Evolutionary conservation across 2,888 invertebrate genomes (phyloP).

Genomic region (Keiferia lycopersicella): DNA sequence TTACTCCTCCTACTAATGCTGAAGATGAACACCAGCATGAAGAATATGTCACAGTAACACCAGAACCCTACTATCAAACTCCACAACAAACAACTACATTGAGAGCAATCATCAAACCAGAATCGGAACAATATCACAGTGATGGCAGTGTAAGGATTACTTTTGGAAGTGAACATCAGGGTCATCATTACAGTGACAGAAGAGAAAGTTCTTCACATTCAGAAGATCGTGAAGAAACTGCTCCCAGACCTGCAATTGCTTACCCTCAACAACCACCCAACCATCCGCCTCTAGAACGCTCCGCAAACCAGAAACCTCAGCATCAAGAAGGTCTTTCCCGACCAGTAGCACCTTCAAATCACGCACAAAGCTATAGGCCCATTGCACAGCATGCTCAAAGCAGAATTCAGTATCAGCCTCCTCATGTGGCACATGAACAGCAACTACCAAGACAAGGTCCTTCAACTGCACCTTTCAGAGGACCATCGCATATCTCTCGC

Average conservation of each 20-base stretch:
- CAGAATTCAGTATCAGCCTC: conserved; percentile 73
- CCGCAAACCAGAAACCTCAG: conserved; percentile 22
- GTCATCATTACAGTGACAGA: conserved; percentile 68
- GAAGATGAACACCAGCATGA: conserved; percentile 83
- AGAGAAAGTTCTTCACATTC: conserved; percentile 55
- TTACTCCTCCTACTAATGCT: conserved; percentile 86
- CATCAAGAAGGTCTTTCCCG: conserved; percentile 30
- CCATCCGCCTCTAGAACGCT: conserved; percentile 33
- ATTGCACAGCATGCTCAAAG: conserved; percentile 65
- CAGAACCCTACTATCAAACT: conserved; percentile 67
- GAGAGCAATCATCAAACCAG: conserved; percentile 91
- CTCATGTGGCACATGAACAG: conserved; percentile 65
- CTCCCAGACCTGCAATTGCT: conserved; percentile 83
- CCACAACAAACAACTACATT: conserved; percentile 88
- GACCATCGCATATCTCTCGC: conserved; percentile 54
- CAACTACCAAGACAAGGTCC: conserved; percentile 72
- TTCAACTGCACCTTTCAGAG: conserved; percentile 65
- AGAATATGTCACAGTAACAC: conserved; percentile 79
- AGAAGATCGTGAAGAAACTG: conserved; percentile 82
- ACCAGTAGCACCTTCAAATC: conserved; percentile 49
- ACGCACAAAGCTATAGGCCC: conserved; percentile 56
- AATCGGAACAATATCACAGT: conserved; percentile 91
- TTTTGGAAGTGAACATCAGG: conserved; percentile 85
- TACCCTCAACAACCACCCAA: conserved; percentile 64
- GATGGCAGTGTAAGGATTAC: conserved; percentile 91